phyloP scores from a whole-genome alignment of 92 coral and sea anemone genomes.

The Epizoanthus scotinus region DNA sequence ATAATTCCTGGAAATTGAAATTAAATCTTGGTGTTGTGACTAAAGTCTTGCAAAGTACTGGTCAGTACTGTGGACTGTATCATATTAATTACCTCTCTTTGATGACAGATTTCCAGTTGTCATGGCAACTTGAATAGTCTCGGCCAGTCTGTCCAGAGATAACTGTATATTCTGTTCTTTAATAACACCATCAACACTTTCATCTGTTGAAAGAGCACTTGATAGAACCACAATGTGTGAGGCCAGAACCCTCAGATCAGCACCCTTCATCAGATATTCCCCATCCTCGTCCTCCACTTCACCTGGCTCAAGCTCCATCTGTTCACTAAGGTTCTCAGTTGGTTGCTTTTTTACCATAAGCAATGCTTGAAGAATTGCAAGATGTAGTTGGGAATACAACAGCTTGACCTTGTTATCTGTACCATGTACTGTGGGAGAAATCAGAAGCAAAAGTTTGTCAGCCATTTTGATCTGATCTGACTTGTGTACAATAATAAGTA shows the following conservation, averaged over 20 bases:
- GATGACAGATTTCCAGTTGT: conserved; percentile 94
- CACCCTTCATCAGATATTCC: conserved; percentile 66
- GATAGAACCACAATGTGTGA: conserved; percentile 49
- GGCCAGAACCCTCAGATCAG: conserved; percentile 63
- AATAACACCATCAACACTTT: conserved; percentile 13
- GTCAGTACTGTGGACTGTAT: too few species aligned
- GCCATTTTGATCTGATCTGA: too few species aligned
- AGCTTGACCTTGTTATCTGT: conserved; percentile 36
- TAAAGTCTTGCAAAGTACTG: too few species aligned
- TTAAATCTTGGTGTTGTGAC: too few species aligned
- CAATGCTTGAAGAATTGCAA: conserved; percentile 89
- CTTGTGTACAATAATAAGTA: too few species aligned
- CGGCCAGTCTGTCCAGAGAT: conserved; percentile 88
- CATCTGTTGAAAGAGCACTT: conserved; percentile 39
- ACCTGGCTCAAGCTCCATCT: conserved; percentile 97
- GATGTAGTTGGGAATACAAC: conserved; percentile 87
- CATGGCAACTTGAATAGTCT: conserved; percentile 86
- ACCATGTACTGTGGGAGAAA: not conserved
- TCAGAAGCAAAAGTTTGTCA: too few species aligned
- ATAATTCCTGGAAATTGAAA: too few species aligned
- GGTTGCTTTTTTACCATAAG: conserved; percentile 70
- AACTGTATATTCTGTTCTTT: conserved; percentile 61
- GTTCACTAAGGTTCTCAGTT: conserved; percentile 78
- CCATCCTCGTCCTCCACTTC: conserved; percentile 94
- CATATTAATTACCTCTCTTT: conserved; percentile 61